Evolutionary conservation across 2,888 invertebrate species (phyloP).

Genomic region (Rambutsinella grinnellia): DNA sequence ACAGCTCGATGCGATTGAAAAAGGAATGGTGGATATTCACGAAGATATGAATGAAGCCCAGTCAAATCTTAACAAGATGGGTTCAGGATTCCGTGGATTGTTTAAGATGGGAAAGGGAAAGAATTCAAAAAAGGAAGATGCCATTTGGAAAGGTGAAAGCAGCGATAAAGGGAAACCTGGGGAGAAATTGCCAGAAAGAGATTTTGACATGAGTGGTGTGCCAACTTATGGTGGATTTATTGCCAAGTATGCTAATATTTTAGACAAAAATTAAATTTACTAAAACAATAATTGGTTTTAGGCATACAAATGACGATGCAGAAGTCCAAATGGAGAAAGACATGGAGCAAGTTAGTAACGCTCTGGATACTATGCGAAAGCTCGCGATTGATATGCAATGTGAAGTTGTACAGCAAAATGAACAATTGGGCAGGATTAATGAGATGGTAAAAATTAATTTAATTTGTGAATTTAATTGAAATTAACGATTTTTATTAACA

Average conservation of each 20-base stretch:
- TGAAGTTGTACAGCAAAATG: constrained; percentile 44
- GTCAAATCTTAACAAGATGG: constrained; percentile 31
- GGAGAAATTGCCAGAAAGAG: too few relatives aligned
- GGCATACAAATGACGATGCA: constrained; percentile 1
- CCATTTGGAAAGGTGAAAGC: too few relatives aligned
- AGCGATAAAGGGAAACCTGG: constrained; percentile 11
- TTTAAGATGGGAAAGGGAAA: too few relatives aligned
- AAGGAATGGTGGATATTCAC: constrained; percentile 42
- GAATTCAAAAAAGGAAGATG: too few relatives aligned
- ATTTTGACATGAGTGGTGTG: constrained; percentile 25
- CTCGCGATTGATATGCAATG: constrained; percentile 23
- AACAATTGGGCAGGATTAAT: constrained; percentile 28
- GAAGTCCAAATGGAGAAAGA: constrained; percentile 34
- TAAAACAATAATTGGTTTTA: too few relatives aligned
- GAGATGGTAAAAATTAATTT: constrained; percentile 25
- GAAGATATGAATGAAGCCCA: constrained; percentile 45
- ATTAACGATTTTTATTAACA: not conserved
- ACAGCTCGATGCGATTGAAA: constrained; percentile 36
- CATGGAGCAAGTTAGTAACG: constrained; percentile 25
- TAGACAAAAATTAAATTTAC: too few relatives aligned
- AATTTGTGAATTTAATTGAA: not conserved
- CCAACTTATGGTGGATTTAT: constrained; percentile 37
- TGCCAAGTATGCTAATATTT: constrained; percentile 25
- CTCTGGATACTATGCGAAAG: constrained; percentile 24
- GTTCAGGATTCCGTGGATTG: too few relatives aligned